These are phyloP conservation scores for Lagorchestes hirsutus DNA, from an alignment of 2,797 vertebrate species.

Conservation along the genomic window DNA sequence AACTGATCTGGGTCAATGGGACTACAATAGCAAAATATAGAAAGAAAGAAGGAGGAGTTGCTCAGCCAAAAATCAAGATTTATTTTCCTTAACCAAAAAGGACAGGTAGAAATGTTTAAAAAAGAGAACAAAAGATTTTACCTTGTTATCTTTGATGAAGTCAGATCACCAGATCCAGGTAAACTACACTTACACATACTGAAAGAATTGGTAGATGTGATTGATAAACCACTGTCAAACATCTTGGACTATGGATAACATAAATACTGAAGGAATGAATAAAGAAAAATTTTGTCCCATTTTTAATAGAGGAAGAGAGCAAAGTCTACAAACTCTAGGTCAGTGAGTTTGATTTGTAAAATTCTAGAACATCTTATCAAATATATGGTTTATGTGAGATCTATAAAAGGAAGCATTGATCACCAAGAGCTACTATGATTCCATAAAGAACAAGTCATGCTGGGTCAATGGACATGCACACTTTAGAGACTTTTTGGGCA, in stretches of 20 bases:
- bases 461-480: neutral
- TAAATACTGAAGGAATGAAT: neutral
- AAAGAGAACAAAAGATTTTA: neutral
- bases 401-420: neutral
- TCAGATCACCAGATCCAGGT: neutral
- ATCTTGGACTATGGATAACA: neutral
- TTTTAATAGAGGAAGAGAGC: neutral
- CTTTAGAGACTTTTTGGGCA: neutral
- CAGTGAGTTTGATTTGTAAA: neutral
- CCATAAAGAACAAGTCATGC: neutral
- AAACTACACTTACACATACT: neutral
- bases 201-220: neutral
- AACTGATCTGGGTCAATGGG: neutral
- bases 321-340: neutral
- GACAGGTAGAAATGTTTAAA: neutral
- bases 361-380: neutral
- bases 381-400: neutral
- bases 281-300: neutral
- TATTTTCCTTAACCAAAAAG: neutral
- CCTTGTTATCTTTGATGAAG: neutral
- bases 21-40: too few relatives aligned
- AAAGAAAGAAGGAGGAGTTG: neutral
- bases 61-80: neutral
- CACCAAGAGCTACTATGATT: neutral
- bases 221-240: neutral